These are phyloP conservation scores for Catharus bicknelli DNA, from an alignment of 2,113 vertebrate species.

Conservation along the genomic window DNA sequence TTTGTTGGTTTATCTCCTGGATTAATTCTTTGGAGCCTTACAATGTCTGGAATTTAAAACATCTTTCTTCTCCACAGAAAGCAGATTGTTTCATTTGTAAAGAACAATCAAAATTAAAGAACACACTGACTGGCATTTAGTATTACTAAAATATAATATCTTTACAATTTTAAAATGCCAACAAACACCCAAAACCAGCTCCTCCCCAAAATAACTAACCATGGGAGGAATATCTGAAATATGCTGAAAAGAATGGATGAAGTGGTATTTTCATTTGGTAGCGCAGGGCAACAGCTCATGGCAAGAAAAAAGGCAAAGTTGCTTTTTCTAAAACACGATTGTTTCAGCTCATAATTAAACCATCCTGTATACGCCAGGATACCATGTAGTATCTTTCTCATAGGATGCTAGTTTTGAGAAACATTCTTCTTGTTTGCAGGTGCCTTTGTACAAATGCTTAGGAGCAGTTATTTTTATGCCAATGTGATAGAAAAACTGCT, in stretches of 20 bases:
- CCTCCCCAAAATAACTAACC: neutral
- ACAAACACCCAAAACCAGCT: neutral
- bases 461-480: neutral
- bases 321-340: neutral
- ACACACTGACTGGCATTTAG: neutral
- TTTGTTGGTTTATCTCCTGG: neutral
- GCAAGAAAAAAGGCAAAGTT: neutral
- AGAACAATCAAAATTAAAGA: neutral
- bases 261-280: neutral
- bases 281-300: fast-evolving
- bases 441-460: neutral
- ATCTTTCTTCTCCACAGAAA: neutral
- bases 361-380: neutral
- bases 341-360: neutral
- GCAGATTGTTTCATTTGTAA: neutral
- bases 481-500: neutral
- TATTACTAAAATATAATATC: neutral
- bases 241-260: neutral
- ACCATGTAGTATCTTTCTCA: neutral
- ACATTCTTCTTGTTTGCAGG: neutral
- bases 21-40: neutral
- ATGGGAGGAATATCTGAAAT: neutral
- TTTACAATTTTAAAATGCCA: neutral
- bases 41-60: neutral
- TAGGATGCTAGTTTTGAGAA: neutral